Evolutionary conservation across 2,888 invertebrate species (phyloP).

Genomic region (Acanthosepion lycidas): DNA sequence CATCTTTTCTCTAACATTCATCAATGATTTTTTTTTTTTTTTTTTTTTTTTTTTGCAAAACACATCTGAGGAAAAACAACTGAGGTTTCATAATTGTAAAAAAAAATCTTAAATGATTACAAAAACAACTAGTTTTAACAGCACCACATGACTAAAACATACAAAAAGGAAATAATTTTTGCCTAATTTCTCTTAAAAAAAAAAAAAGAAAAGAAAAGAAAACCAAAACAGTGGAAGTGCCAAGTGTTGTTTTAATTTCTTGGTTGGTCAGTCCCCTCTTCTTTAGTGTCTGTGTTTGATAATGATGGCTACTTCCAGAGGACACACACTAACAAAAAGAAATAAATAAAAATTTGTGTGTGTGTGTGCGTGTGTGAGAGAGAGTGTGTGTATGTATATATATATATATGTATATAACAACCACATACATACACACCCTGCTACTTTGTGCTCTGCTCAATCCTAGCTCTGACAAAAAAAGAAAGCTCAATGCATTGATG

Average conservation of each 20-base stretch:
- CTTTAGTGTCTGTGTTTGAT: background rate
- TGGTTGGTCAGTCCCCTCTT: background rate
- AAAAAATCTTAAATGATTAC: background rate
- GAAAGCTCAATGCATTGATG: background rate
- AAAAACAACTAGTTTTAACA: background rate
- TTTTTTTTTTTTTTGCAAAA: background rate
- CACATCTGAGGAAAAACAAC: background rate
- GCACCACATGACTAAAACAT: background rate
- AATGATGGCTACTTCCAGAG: background rate
- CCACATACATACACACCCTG: background rate
- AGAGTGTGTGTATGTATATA: too few relatives aligned
- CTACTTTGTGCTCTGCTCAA: constrained; percentile 10
- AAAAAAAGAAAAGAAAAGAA: background rate
- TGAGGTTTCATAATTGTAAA: background rate
- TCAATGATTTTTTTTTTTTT: background rate
- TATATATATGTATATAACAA: too few relatives aligned
- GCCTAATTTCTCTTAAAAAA: background rate
- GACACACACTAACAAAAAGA: background rate
- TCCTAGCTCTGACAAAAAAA: background rate
- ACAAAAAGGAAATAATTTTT: background rate
- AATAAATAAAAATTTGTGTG: background rate
- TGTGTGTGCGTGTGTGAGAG: too few relatives aligned
- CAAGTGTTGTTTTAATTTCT: background rate
- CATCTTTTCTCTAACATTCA: background rate
- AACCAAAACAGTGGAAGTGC: background rate